Percentiles rank a stretch among this genome's conserved stretches.
These are phyloP conservation scores for Passer montanus DNA, from an alignment of 2,113 vertebrate genomes.

Conservation along the genomic window DNA sequence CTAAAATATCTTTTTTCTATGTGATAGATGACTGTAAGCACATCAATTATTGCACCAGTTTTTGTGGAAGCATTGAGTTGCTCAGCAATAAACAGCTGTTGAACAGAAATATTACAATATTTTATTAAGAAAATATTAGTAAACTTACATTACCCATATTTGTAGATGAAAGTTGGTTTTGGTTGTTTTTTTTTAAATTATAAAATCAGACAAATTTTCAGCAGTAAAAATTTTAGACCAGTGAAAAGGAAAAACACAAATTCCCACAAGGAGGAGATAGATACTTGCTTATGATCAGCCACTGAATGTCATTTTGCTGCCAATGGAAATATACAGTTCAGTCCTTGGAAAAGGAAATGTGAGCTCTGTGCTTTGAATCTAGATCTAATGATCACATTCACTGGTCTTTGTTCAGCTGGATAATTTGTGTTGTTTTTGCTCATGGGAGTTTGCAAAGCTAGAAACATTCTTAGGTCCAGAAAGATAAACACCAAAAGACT, in stretches of 20 bases:
- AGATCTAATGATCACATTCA: neutral
- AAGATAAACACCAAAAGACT: neutral
- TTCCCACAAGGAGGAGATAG: slow-evolving; percentile 36
- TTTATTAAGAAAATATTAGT: neutral
- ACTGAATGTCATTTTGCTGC: neutral
- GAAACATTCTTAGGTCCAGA: neutral
- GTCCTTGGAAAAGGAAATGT: neutral
- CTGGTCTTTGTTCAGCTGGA: neutral
- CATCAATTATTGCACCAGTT: neutral
- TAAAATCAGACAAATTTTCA: neutral
- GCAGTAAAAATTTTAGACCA: neutral
- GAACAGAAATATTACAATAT: neutral
- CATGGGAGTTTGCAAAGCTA: neutral
- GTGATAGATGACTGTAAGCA: neutral
- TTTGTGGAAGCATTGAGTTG: neutral
- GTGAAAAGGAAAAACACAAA: neutral
- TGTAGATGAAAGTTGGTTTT: neutral
- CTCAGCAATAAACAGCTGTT: neutral
- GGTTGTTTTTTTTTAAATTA: neutral
- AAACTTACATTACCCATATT: neutral
- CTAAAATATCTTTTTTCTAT: neutral
- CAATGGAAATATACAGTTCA: neutral
- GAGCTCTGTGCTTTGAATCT: neutral
- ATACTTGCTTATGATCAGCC: neutral
- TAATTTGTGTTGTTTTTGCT: neutral